Evolutionary conservation across 2,797 vertebrate species (phyloP), one percentile per base, ranked within the genome.

Genomic region (Ptychadena robeensis): DNA sequence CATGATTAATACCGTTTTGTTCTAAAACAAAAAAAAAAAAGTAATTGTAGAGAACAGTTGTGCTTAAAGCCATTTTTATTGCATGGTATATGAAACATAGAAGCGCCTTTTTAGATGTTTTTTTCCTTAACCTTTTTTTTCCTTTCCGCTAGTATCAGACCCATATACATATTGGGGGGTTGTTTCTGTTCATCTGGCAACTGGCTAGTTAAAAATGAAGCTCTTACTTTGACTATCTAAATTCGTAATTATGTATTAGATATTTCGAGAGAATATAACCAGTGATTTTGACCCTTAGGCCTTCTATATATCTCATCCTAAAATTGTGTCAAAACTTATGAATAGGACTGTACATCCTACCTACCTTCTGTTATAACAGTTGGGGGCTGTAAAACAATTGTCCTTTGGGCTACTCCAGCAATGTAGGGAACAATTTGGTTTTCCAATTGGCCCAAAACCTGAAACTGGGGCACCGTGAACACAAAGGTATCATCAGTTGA

Each of bases 291-390:
- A 7, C 22, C 15, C 3, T 53, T 1, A 53, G 8, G 44, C 44
- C 18, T 22, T 18, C 18, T 53, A 53, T n/a, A 53, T 48, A 32
- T 37, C 38, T 27, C 28, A 57, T 34, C 44, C 37, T 77, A n/a
- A 22, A 12, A 31, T 31, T 63, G n/a, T 18, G 8, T 3, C 38
- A 44, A 1, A 18, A 35, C 15, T n/a, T 30, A 40, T 40, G 9
- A 65, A 78, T 22, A 78, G 14, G 6, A 57, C 31, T 37, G 71
- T 32, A 88, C 87, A 89, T 73, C 85, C 91, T 96, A 98, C 97
- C 90, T 98, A 99, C 98, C 97, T 99, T 98, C 93, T 78, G 94
- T 94, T 92, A 97, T 89, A 89, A 95, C 90, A 92, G 90, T 96
- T 91, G 93, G 92, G 87, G 91, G 90, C 76, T 96, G 90, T 93